Base-by-base conservation (phyloP, 2,797 vertebrate genomes). In the Nyctibius grandis region DNA sequence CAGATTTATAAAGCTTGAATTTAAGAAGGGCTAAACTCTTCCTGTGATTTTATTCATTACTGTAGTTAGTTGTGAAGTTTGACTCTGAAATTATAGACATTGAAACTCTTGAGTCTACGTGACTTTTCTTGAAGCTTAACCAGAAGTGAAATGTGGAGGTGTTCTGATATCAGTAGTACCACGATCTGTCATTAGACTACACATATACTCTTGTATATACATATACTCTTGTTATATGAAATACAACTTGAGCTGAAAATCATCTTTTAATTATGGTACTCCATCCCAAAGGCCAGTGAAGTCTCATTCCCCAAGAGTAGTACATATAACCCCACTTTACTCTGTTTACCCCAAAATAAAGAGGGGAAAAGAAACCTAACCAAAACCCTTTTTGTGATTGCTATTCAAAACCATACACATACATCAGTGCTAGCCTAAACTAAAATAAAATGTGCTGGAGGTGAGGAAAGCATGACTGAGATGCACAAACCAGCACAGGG, bases 321-420 rank as follows among this genome's bases (percentile, higher is more conserved):
- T 3, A 8, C 28, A 44, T 68, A 53, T 48, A 36, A 69, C 20
- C 26, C 11, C 3, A 9, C 51, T 77, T 73, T 29, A 65, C 33
- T 53, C 11, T 28, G 17, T 57, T 82, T 47, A 48, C 33, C 6
- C 13, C 29, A 70, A 76, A 85, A 69, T 48, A 67, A 56, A 48
- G 28, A 54, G 15, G 6, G 9, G 14, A 4, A 6, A 4, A 2
- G 14, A 47, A 63, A 1, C 0, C 1, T 20, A 38, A 13, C 6
- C 13, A 25, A 51, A 53, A 11, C 2, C 26, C 7, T 50, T 51
- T 76, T 20, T 59, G 38, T 72, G 81, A 25, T 33, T 29, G 45
- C 20, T 64, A 8, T 50, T 57, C 36, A 45, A 48, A 91, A 8
- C 4, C 2, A 2, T 18, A 38, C 23, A 34, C 3, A 38, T 36